Percentiles rank a stretch among this genome's conserved stretches.
Evolutionary conservation across 2,888 invertebrate genomes (phyloP).

Genomic region (Escarpia spicata): DNA sequence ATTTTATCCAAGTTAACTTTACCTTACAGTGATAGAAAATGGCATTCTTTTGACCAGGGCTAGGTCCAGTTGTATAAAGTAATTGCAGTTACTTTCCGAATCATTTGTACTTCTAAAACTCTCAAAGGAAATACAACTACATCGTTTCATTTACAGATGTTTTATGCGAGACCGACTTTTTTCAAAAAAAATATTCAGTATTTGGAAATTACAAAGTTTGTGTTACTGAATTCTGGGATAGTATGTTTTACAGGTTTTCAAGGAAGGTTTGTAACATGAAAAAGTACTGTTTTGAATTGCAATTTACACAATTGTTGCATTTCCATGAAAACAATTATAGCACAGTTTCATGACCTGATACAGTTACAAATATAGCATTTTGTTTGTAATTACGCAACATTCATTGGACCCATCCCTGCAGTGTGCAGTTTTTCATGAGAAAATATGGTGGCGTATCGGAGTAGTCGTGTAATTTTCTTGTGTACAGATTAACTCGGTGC

Average conservation of each 20-base stretch:
- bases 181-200: neutral
- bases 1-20: neutral
- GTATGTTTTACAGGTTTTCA: neutral
- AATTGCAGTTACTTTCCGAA: neutral
- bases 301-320: neutral
- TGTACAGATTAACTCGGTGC: neutral
- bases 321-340: too few relatives aligned
- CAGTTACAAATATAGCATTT: neutral
- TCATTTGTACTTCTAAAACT: too few relatives aligned
- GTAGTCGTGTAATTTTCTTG: neutral
- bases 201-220: neutral
- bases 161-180: neutral
- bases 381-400: neutral
- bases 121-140: neutral
- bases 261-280: neutral
- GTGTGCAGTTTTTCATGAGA: neutral
- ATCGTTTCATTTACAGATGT: neutral
- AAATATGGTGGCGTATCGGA: too few relatives aligned
- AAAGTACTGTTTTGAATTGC: neutral
- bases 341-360: neutral
- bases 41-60: neutral
- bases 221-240: neutral
- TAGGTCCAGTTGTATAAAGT: neutral
- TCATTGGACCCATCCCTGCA: neutral
- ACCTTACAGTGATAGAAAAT: neutral